Evolutionary conservation across 2,888 invertebrate genomes (phyloP), one percentile per base, ranked within the genome.

Genomic region (Pseudococcus viburni): DNA sequence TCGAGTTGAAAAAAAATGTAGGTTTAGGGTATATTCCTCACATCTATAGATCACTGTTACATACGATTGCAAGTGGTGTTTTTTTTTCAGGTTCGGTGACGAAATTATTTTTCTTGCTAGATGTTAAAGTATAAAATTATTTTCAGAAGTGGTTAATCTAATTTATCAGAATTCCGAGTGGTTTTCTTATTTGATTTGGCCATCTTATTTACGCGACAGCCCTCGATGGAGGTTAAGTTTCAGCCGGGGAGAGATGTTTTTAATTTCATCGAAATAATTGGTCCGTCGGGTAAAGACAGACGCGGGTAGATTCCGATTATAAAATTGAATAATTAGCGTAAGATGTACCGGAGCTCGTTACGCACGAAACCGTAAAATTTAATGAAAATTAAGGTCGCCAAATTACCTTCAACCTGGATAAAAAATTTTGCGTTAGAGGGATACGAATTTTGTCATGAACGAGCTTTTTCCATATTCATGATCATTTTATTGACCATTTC

Each of bases 261-360:
- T 73, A 73, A 73, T 73, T 73, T 73, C 68, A 73, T 73, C 33
- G 68, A 33, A 12, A 73, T 73, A 73, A 73, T 73, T 73, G 68
- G 68, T 73, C 68, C 68, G 68, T 33, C 33, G 68, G 33, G 68
- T 26, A 73, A 73, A 73, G 33, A 73, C 19, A 59, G 59, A 59
- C 19, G 59, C 22, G 68, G 26, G 33, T 73, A 73, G 33, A 73
- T 73, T 73, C 33, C 68, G 5, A 73, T 7, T 73, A 33, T 1
- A 73, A 73, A 73, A 73, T 73, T 73, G 68, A 73, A 73, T 73
- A 73, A 73, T 73, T 73, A 73, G 33, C 26, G 33, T 33, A 33
- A 73, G 68, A 22, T 73, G 33, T 73, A 73, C 64, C 12, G 68
- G 12, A 73, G 68, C 68, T 73, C 68, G 68, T 73, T 73, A 73